These are phyloP conservation scores for Hepsetus odoe DNA, from an alignment of 2,113 vertebrate species.

Conservation along the genomic window DNA sequence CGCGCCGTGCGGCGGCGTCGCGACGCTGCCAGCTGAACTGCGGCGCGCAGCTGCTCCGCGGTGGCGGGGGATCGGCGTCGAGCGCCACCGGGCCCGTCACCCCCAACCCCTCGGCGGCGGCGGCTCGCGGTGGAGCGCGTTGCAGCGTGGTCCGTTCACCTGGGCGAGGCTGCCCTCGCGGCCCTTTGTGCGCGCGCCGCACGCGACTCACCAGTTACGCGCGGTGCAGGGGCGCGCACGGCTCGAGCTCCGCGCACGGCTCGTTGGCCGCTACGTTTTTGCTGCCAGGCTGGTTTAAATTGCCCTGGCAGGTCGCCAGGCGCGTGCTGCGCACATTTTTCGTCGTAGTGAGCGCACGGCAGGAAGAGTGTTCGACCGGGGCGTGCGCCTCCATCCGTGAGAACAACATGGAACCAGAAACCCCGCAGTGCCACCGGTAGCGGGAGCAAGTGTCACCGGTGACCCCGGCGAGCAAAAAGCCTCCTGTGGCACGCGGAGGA, in stretches of 20 bases:
- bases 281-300: slow-evolving; percentile 76
- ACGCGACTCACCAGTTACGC: slow-evolving; percentile 67
- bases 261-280: slow-evolving; percentile 74
- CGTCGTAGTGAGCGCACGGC: slow-evolving; percentile 67
- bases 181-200: slow-evolving; percentile 59
- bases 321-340: slow-evolving; percentile 74
- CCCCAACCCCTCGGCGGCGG: slow-evolving; percentile 46
- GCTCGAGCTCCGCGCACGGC: slow-evolving; percentile 56
- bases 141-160: slow-evolving; percentile 56
- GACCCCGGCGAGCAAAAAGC: too few relatives aligned
- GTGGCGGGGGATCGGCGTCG: slow-evolving; percentile 75
- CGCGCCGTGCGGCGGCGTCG: slow-evolving; percentile 68
- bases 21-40: slow-evolving; percentile 73
- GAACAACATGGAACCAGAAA: too few relatives aligned
- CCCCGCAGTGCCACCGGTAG: too few relatives aligned
- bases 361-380: slow-evolving; percentile 77
- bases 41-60: slow-evolving; percentile 75
- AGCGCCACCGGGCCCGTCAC: slow-evolving; percentile 75
- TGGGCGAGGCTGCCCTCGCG: slow-evolving; percentile 68
- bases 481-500: too few relatives aligned
- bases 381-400: slow-evolving; percentile 33
- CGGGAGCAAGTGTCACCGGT: too few relatives aligned
- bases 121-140: slow-evolving; percentile 61
- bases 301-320: slow-evolving; percentile 66
- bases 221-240: slow-evolving; percentile 56